Base-by-base conservation (phyloP, 2,797 vertebrate genomes). In the Otus scops region DNA sequence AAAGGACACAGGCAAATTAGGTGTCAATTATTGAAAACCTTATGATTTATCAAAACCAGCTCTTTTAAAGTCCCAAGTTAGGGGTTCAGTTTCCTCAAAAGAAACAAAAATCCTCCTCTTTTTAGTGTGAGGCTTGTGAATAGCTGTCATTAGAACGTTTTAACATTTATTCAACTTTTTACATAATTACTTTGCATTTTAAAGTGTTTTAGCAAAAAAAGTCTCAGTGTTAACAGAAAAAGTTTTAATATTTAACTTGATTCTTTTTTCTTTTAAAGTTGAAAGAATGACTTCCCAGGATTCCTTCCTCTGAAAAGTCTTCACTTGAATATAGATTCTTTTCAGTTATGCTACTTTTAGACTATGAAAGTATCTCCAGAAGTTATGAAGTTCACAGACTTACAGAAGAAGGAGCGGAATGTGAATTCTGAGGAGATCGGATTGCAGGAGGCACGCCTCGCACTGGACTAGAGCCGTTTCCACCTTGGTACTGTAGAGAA, bases 381-480 rank as follows among this genome's bases (percentile, higher is more conserved):
- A 91, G 71, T 32, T 47, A 15, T 0, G 16, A 82, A 93, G 54
- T 50, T 70, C 30, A 83, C 28, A 47, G 76, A 98, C 99, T 98
- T 98, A 99, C 99, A 97, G 98, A 98, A 91, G 98, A 99, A 98
- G 99, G 99, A 98, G 99, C 98, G 96, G 99, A 99, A 98, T 99
- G 99, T 97, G 99, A 99, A 96, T 99, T 99, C 95, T 99, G 99
- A 94, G 99, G 99, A 83, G 99, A 99, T 95, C 99, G 99, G 94
- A 99, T 99, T 85, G 98, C 98, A 89, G 99, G 99, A 93, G 99
- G 99, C 89, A 99, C 97, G 36, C 99, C 99, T 98, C 99, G 98
- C 94, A 99, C 99, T 73, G 99, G 99, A 98, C 99, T 99, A 90
- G 99, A 99, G 95, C 99, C 99, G 97, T 99, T 99, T 92, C 99